phyloP scores from a whole-genome alignment of 2,888 invertebrate genomes.

The Ophioninae sp. region DNA sequence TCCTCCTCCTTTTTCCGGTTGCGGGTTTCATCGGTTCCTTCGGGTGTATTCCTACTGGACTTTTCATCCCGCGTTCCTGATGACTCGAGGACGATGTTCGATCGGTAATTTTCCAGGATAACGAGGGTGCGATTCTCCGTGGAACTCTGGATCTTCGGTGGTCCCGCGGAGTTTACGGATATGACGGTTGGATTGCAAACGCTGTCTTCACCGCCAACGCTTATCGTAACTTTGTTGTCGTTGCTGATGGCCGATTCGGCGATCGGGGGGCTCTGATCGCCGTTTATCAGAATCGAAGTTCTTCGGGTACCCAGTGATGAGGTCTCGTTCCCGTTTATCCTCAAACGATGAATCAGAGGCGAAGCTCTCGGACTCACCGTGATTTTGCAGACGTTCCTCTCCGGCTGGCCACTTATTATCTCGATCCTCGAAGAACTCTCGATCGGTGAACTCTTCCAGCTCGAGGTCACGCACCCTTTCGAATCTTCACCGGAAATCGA shows the following conservation, averaged over 20 bases:
- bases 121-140: slow-evolving; percentile 78
- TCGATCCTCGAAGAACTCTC: slow-evolving; percentile 69
- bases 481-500: background rate
- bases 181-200: slow-evolving; percentile 79
- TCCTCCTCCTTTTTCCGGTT: slow-evolving; percentile 23
- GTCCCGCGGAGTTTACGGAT: slow-evolving; percentile 72
- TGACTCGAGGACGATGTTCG: slow-evolving; percentile 77
- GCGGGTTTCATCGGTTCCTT: background rate
- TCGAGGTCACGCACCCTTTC: background rate
- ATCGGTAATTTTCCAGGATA: slow-evolving; percentile 78
- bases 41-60: background rate
- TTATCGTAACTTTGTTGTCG: slow-evolving; percentile 81
- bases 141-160: slow-evolving; percentile 71
- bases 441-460: slow-evolving; percentile 44
- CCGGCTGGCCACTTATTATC: slow-evolving; percentile 62
- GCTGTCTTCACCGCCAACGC: slow-evolving; percentile 80
- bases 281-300: slow-evolving; percentile 83
- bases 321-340: slow-evolving; percentile 70
- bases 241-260: slow-evolving; percentile 60
- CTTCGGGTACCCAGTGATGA: slow-evolving; percentile 83
- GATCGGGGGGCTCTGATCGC: slow-evolving; percentile 64
- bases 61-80: background rate
- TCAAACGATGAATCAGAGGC: slow-evolving; percentile 78
- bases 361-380: slow-evolving; percentile 75
- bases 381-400: slow-evolving; percentile 77